These are phyloP conservation scores for Thera obeliscata DNA, from an alignment of 2,888 invertebrate species.

Conservation along the genomic window DNA sequence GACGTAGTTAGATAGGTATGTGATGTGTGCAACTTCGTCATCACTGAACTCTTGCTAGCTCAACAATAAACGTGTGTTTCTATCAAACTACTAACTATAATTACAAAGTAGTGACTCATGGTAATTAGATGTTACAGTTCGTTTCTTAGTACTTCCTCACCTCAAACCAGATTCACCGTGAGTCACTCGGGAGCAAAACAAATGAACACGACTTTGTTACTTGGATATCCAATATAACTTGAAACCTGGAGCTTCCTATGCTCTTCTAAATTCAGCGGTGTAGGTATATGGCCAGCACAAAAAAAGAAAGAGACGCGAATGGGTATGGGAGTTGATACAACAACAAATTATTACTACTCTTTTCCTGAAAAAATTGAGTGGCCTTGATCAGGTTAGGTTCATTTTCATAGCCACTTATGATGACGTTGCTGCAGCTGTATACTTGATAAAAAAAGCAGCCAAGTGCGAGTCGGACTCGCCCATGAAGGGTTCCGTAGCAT, in stretches of 20 bases:
- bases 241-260: conserved; percentile 47
- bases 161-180: conserved; percentile 56
- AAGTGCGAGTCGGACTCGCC: no score
- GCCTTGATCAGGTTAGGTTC: no score
- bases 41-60: conserved; percentile 31
- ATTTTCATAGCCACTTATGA: no score
- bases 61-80: conserved; percentile 44
- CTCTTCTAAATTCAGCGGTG: not conserved
- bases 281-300: no score
- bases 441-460: no score
- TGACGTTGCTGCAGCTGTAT: no score
- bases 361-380: no score
- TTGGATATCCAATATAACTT: conserved; percentile 52
- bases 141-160: conserved; percentile 51
- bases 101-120: conserved; percentile 44
- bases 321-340: no score
- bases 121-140: conserved; percentile 64
- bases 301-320: no score
- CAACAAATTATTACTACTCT: no score
- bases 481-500: no score
- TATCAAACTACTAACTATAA: conserved; percentile 24
- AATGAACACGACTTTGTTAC: conserved; percentile 50
- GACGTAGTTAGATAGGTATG: not conserved
- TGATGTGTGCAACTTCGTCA: conserved; percentile 15
- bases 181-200: conserved; percentile 69